Evolutionary conservation across 2,888 invertebrate genomes (phyloP), one percentile per base, ranked within the genome.

Genomic region (Tenthredo scrophulariae): DNA sequence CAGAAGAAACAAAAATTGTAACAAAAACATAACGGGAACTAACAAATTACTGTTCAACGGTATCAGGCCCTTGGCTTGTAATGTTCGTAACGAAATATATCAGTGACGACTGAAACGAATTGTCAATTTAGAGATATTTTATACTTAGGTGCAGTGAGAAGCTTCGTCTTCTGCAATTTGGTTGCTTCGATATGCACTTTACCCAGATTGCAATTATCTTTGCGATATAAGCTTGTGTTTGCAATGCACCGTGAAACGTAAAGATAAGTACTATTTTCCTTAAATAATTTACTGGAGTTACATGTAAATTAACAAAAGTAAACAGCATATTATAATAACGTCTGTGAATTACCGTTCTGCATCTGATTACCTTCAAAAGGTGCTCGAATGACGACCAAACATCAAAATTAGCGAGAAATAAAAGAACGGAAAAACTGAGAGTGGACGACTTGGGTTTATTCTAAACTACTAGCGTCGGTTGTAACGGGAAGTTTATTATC

Each of bases 401-500:
- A 50, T 50, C 5, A 1, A 50, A 50, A 50, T n/a, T 26, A 26
- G 7, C 9, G 9, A 62, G n/a, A 26, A 26, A 26, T 22, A 13
- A 26, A 26, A 29, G 10, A 1, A 62, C 13, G 9, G 4, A 62
- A 13, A 29, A 33, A 33, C 67, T 18, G 18, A 33, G 9, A 26
- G 9, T 10, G n/a, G 37, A 70, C n/a, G 6, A 29, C 70, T 33
- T 6, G n/a, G n/a, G 33, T 70, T 74, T 74, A 46, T 74, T 43
- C 5, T 18, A 62, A 22, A 22, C 62, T 80, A 6, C 5, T 40
- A 4, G 3, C 6, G 62, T 40, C 29, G 18, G 2, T 46, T 26
- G 37, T 40, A 80, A 80, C 80, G 40, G 40, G 40, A 13, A n/a
- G 33, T 80, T 80, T 40, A 80, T 58, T 26, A 40, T 62, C 26